Conservation (phyloP, 2,888 invertebrate genomes). For the Nymphalis urticae region DNA sequence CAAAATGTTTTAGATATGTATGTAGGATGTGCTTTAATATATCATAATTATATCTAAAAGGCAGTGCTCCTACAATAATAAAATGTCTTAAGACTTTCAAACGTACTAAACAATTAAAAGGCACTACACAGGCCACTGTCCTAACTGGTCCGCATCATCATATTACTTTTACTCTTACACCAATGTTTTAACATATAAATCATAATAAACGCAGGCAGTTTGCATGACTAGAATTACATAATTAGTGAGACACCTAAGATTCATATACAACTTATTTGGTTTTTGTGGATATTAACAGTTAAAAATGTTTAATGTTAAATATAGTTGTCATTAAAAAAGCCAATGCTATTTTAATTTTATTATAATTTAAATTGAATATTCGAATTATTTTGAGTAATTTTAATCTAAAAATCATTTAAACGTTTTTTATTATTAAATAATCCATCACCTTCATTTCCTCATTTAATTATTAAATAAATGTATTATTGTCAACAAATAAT, state of each 20-base stretch:
- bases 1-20: slow-evolving; percentile 9
- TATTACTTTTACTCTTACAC: slow-evolving; percentile 14
- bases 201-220: background rate
- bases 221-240: slow-evolving; percentile 7
- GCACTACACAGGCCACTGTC: slow-evolving; percentile 79
- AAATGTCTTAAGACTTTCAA: slow-evolving; percentile 38
- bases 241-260: background rate
- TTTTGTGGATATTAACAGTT: too few species aligned
- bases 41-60: slow-evolving; percentile 44
- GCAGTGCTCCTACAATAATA: slow-evolving; percentile 58
- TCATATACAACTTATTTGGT: too few species aligned
- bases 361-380: too few species aligned
- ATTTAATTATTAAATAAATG: too few species aligned
- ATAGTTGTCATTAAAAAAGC: too few species aligned
- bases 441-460: slow-evolving; percentile 3
- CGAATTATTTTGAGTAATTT: background rate
- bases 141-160: slow-evolving; percentile 68
- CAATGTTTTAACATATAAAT: background rate
- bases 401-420: background rate
- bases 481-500: background rate
- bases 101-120: slow-evolving; percentile 53
- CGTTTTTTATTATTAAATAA: background rate
- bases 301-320: too few species aligned
- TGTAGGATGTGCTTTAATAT: slow-evolving; percentile 9
- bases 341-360: too few species aligned